These are phyloP conservation scores for Platycheirus albimanus DNA, from an alignment of 2,888 invertebrate species.

Conservation along the genomic window DNA sequence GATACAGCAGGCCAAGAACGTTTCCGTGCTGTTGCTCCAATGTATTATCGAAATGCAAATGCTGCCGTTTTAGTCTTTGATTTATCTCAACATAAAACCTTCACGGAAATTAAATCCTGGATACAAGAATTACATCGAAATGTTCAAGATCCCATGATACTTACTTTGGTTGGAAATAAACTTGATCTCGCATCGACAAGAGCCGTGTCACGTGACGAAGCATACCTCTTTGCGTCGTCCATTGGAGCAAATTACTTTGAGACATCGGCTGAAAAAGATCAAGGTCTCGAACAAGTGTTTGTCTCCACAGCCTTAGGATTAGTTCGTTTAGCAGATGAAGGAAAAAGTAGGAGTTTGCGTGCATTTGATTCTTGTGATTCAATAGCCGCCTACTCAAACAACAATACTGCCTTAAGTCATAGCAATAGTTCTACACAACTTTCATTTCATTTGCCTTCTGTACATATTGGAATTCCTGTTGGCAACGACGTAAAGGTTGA, in stretches of 20 bases:
- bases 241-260: slow-evolving; percentile 94
- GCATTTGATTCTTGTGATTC: slow-evolving; percentile 86
- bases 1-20: slow-evolving; percentile 83
- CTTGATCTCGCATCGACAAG: slow-evolving; percentile 88
- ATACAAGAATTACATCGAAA: slow-evolving; percentile 90
- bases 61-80: slow-evolving; percentile 95
- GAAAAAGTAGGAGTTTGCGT: slow-evolving; percentile 84
- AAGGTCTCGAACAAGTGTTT: slow-evolving; percentile 90
- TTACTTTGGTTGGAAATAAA: slow-evolving; percentile 94
- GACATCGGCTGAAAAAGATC: slow-evolving; percentile 91
- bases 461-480: slow-evolving; percentile 82
- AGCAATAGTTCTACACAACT: slow-evolving; percentile 75
- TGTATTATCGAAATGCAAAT: slow-evolving; percentile 96
- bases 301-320: slow-evolving; percentile 86
- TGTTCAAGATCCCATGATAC: slow-evolving; percentile 90
- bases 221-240: slow-evolving; percentile 88
- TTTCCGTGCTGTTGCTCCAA: slow-evolving; percentile 95
- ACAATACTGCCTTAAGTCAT: slow-evolving; percentile 78
- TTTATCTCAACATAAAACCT: slow-evolving; percentile 89
- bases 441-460: slow-evolving; percentile 80
- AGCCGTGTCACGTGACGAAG: slow-evolving; percentile 87
- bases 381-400: slow-evolving; percentile 79
- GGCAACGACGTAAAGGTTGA: slow-evolving; percentile 85
- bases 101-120: slow-evolving; percentile 93
- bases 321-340: slow-evolving; percentile 84